Percentiles rank a stretch among this genome's conserved stretches.
These are phyloP conservation scores for Channa striata DNA, from an alignment of 2,797 vertebrate genomes.

Conservation along the genomic window DNA sequence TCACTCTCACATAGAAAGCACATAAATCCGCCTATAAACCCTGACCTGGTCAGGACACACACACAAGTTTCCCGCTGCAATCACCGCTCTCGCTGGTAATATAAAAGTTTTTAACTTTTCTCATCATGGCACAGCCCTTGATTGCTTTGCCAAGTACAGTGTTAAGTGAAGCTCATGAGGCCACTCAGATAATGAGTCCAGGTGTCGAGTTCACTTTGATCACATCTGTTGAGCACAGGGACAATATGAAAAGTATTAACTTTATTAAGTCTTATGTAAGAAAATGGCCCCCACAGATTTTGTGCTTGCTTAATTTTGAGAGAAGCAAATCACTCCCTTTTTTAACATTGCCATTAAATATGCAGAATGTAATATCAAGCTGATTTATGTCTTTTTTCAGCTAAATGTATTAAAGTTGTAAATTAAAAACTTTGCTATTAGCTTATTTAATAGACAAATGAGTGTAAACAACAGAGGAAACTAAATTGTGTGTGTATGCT, in stretches of 20 bases:
- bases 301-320: constrained; percentile 12
- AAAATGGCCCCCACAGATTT: constrained; percentile 33
- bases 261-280: constrained; percentile 50
- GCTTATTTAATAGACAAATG: constrained; percentile 11
- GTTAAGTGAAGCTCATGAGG: constrained; percentile 13
- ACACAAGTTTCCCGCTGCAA: neutral
- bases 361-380: constrained; percentile 33
- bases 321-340: constrained; percentile 18
- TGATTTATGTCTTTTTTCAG: constrained; percentile 7
- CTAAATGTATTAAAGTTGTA: constrained; percentile 23
- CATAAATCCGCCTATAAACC: too few relatives aligned
- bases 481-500: constrained; percentile 11
- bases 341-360: constrained; percentile 30
- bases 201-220: constrained; percentile 40
- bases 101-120: constrained; percentile 4
- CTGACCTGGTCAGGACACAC: too few relatives aligned
- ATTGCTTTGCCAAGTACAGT: neutral
- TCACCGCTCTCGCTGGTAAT: neutral
- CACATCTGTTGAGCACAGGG: constrained; percentile 35
- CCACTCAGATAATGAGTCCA: constrained; percentile 32
- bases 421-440: constrained; percentile 28
- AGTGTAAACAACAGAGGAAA: constrained; percentile 31
- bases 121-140: neutral
- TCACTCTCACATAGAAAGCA: too few relatives aligned
- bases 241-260: constrained; percentile 33